Conservation (phyloP, 2,888 invertebrate genomes). For the Hyalella azteca region DNA sequence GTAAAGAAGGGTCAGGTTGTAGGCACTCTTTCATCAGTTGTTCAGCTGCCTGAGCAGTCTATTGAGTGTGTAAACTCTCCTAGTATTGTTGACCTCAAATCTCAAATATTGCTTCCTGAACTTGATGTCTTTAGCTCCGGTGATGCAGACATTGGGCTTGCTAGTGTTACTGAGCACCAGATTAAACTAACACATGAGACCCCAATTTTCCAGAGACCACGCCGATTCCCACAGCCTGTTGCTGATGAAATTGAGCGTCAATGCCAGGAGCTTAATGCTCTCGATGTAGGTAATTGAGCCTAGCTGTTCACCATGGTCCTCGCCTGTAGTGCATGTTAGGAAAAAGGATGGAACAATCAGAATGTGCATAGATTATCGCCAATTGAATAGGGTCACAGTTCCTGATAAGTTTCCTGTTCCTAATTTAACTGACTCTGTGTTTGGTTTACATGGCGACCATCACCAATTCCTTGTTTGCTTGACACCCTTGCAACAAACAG, state of each 20-base stretch:
- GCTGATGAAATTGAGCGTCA: constrained; percentile 12
- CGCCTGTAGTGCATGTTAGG: constrained; percentile 1
- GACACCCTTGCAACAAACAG: no score
- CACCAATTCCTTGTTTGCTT: no score
- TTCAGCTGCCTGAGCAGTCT: neutral
- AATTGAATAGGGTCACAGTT: constrained; percentile 1
- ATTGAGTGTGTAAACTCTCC: no score
- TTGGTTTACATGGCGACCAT: no score
- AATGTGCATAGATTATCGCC: constrained; percentile 1
- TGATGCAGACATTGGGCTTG: neutral
- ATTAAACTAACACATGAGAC: neutral
- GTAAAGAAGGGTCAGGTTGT: neutral
- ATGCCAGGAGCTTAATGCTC: neutral
- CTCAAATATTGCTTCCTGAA: neutral
- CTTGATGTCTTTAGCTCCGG: constrained; percentile 18
- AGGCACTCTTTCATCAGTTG: neutral
- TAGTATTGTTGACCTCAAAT: neutral
- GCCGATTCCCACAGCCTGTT: constrained; percentile 6
- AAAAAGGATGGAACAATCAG: constrained; percentile 14
- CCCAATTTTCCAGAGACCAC: constrained; percentile 18
- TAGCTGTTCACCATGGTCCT: neutral
- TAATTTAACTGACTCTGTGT: constrained; percentile 15
- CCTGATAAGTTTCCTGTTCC: constrained; percentile 28
- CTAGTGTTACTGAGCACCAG: neutral
- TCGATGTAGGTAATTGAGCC: neutral